Evolutionary conservation across 2,113 vertebrate species (phyloP).

Genomic region (Plecotus auritus): DNA sequence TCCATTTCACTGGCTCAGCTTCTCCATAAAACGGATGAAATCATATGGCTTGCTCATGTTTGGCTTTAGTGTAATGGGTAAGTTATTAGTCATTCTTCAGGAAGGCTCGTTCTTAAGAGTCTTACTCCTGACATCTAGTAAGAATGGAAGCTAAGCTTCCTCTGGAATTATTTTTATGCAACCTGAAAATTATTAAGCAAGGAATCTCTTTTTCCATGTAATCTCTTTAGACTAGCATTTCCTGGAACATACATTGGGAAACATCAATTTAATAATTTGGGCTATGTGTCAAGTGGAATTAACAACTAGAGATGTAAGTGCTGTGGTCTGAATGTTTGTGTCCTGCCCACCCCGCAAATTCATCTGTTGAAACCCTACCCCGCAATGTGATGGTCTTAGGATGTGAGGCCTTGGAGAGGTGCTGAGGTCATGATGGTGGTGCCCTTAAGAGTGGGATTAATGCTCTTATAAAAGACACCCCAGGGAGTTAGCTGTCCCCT

Average conservation of each 20-base stretch:
- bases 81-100: not conserved
- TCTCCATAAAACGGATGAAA: not conserved
- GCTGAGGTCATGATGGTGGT: not conserved
- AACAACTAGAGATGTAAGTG: not conserved
- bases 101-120: not conserved
- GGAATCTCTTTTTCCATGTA: not conserved
- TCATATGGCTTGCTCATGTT: not conserved
- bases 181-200: not conserved
- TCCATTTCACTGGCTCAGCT: not conserved
- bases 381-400: not conserved
- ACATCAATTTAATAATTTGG: not conserved
- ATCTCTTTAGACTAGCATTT: not conserved
- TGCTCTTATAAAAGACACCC: not conserved
- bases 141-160: not conserved
- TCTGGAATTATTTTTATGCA: conserved; percentile 18
- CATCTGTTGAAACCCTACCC: not conserved
- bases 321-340: not conserved
- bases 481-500: not conserved
- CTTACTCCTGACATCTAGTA: not conserved
- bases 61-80: not conserved
- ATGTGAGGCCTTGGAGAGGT: not conserved
- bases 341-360: not conserved
- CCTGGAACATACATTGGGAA: not conserved
- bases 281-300: not conserved
- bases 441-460: not conserved